Percentiles rank a stretch among this genome's conserved stretches.
These are phyloP conservation scores for Erannis defoliaria DNA, from an alignment of 2,888 invertebrate genomes.

Conservation along the genomic window DNA sequence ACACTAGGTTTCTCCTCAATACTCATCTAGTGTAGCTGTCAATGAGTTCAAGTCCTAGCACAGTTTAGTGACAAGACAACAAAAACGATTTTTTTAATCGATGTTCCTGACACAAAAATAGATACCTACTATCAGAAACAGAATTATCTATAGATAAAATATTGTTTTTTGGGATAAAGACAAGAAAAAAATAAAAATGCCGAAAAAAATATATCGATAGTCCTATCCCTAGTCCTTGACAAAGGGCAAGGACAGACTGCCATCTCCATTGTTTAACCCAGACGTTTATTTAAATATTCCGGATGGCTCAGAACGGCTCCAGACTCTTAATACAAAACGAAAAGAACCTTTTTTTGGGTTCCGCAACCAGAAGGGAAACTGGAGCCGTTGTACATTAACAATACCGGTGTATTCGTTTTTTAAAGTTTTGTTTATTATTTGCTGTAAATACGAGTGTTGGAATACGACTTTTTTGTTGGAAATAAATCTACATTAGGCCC, in stretches of 20 bases:
- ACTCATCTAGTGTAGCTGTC: no score
- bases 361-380: conserved; percentile 4
- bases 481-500: no score
- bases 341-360: conserved; percentile 28
- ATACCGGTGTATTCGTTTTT: background rate
- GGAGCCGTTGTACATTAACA: background rate
- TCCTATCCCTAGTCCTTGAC: conserved; percentile 73
- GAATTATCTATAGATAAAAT: no score
- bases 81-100: no score
- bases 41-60: no score
- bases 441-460: background rate
- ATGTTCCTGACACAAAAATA: no score
- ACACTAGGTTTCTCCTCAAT: no score
- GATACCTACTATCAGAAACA: no score
- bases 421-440: background rate
- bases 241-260: conserved; percentile 72
- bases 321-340: conserved; percentile 48
- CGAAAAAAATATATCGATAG: conserved; percentile 34
- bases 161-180: no score
- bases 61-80: no score
- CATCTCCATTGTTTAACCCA: conserved; percentile 77
- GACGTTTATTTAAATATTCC: conserved; percentile 82
- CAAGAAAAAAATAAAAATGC: no score
- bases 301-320: conserved; percentile 63
- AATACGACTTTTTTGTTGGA: no score